These are phyloP conservation scores for Malurus leucopterus DNA, from an alignment of 2,797 vertebrate species.

Conservation along the genomic window DNA sequence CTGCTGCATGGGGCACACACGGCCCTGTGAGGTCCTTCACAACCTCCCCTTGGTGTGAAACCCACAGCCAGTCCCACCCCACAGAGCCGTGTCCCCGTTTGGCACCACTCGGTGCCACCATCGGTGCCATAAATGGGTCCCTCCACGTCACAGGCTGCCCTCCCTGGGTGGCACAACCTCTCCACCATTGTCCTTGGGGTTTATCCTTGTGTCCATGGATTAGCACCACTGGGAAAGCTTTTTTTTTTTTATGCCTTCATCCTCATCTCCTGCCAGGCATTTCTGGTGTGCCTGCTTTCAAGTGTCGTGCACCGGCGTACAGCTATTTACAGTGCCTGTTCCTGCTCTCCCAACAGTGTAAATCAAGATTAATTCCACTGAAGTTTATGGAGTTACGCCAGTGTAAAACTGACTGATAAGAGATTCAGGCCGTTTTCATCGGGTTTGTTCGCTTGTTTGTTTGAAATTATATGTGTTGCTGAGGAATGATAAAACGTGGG, in stretches of 20 bases:
- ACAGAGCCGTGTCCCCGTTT: neutral
- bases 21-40: neutral
- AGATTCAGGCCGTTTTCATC: neutral
- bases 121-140: fast-evolving
- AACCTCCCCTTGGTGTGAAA: neutral
- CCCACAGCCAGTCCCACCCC: fast-evolving
- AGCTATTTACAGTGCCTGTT: slow-evolving; percentile 33
- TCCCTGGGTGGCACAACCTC: neutral
- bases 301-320: neutral
- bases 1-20: fast-evolving
- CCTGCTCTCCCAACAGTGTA: slow-evolving; percentile 25
- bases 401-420: slow-evolving; percentile 44
- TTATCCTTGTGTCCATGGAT: neutral
- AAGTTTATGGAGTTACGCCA: slow-evolving; percentile 52
- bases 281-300: slow-evolving; percentile 20
- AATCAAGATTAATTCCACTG: slow-evolving; percentile 58
- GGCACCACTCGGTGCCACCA: neutral
- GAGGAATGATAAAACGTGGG: neutral
- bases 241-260: neutral
- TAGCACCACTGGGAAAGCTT: neutral
- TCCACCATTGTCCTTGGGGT: neutral
- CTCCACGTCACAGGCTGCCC: fast-evolving
- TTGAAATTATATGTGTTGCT: slow-evolving; percentile 41
- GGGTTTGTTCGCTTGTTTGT: slow-evolving; percentile 37
- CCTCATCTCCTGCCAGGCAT: slow-evolving; percentile 12